Evolutionary conservation across 2,888 invertebrate species (phyloP).

Genomic region (Eubasilissa splendida): DNA sequence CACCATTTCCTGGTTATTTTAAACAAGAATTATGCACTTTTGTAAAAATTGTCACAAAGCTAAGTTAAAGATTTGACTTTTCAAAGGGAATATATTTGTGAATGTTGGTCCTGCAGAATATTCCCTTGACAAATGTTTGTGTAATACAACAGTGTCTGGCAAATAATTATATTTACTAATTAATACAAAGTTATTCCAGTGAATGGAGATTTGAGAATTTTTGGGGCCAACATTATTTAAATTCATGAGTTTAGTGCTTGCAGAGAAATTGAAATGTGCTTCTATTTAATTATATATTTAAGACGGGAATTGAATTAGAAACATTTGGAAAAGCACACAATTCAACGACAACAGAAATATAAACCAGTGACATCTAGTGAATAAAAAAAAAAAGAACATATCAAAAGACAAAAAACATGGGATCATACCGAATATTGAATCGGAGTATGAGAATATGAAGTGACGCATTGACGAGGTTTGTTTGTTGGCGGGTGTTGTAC

Average conservation of each 20-base stretch:
- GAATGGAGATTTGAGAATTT: too few relatives aligned
- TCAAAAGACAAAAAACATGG: slow-evolving; percentile 31
- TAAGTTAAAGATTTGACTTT: too few relatives aligned
- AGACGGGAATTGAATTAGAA: background rate
- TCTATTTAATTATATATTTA: slow-evolving; percentile 4
- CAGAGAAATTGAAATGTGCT: background rate
- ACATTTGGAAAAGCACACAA: slow-evolving; percentile 1
- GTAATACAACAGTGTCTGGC: too few relatives aligned
- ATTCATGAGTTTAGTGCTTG: slow-evolving; percentile 1
- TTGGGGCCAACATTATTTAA: background rate
- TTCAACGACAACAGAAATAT: background rate
- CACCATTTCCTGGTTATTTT: slow-evolving; percentile 3
- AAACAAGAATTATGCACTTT: too few relatives aligned
- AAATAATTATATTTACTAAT: too few relatives aligned
- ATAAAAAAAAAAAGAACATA: slow-evolving; percentile 16
- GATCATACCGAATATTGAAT: slow-evolving; percentile 35
- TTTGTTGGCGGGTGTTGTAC: background rate
- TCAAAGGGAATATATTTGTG: too few relatives aligned
- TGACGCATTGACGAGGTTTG: slow-evolving; percentile 3
- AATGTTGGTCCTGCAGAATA: too few relatives aligned
- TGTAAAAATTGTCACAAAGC: too few relatives aligned
- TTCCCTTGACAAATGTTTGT: too few relatives aligned
- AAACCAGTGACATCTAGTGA: slow-evolving; percentile 4
- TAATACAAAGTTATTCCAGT: too few relatives aligned
- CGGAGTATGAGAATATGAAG: slow-evolving; percentile 34